Conservation (phyloP, 2,797 vertebrate genomes). For the Leptoclinus maculatus region DNA sequence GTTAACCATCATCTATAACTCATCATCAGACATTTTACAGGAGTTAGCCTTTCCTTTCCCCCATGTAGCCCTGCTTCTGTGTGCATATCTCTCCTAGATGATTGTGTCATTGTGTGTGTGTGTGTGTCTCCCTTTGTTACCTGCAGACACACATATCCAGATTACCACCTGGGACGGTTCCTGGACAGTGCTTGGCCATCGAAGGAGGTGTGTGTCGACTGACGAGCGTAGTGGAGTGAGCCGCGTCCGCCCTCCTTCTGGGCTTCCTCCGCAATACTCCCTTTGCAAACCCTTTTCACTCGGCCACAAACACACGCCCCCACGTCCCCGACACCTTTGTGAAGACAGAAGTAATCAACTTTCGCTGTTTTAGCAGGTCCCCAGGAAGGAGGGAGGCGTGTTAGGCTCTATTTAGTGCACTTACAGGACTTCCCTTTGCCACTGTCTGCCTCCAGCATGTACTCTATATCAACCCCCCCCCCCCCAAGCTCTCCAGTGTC, state of each 20-base stretch:
- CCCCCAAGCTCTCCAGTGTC: constrained; percentile 55
- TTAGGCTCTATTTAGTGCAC: constrained; percentile 77
- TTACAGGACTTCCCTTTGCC: constrained; percentile 73
- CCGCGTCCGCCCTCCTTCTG: constrained; percentile 39
- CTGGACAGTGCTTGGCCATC: constrained; percentile 98
- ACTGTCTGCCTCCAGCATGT: constrained; percentile 74
- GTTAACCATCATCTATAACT: background rate
- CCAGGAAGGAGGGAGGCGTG: constrained; percentile 58
- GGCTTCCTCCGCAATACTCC: constrained; percentile 73
- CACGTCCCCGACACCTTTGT: constrained; percentile 50
- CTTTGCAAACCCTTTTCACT: constrained; percentile 25
- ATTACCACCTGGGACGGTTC: constrained; percentile 94
- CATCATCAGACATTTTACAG: background rate
- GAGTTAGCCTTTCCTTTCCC: background rate
- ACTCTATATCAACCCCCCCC: constrained; percentile 54
- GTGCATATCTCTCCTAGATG: background rate
- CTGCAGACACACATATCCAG: constrained; percentile 98
- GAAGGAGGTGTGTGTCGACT: constrained; percentile 98
- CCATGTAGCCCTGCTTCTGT: background rate
- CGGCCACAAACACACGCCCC: background rate
- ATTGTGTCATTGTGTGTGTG: constrained; percentile 28
- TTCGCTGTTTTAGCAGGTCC: constrained; percentile 83
- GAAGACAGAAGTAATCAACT: constrained; percentile 74
- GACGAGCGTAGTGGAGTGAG: constrained; percentile 86
- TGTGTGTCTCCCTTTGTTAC: constrained; percentile 49